Conservation (phyloP, 2,888 invertebrate species). For the Homarus gammarus region DNA sequence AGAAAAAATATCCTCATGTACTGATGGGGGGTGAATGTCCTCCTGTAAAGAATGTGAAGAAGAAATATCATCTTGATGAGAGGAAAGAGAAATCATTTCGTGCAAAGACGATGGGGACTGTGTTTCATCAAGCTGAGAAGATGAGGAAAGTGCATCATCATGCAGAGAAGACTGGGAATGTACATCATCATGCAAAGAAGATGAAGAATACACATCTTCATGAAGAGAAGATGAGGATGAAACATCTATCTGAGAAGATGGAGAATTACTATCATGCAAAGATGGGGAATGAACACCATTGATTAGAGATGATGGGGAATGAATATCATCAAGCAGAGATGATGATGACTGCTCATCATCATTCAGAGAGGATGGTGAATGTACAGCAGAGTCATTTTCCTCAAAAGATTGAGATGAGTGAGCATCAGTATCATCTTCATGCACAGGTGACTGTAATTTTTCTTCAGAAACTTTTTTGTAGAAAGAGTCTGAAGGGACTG, state of each 20-base stretch:
- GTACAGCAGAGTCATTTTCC: constrained; percentile 47
- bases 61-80: background rate
- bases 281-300: constrained; percentile 28
- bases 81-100: background rate
- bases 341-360: constrained; percentile 1
- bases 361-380: constrained; percentile 33
- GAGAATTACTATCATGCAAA: constrained; percentile 29
- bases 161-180: constrained; percentile 19
- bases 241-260: background rate
- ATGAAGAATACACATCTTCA: background rate
- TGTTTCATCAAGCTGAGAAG: background rate
- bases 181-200: constrained; percentile 11
- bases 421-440: constrained; percentile 31
- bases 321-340: background rate
- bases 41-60: background rate
- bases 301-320: constrained; percentile 20
- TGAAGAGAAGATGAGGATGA: background rate
- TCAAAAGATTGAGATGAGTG: constrained; percentile 19
- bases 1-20: background rate
- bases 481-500: background rate
- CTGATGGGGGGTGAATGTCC: background rate
- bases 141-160: background rate
- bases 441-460: constrained; percentile 8
- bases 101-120: background rate
- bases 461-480: background rate